phyloP scores from a whole-genome alignment of 37 sponge, comb jelly and placozoan genomes.

The Agelas oroides region DNA sequence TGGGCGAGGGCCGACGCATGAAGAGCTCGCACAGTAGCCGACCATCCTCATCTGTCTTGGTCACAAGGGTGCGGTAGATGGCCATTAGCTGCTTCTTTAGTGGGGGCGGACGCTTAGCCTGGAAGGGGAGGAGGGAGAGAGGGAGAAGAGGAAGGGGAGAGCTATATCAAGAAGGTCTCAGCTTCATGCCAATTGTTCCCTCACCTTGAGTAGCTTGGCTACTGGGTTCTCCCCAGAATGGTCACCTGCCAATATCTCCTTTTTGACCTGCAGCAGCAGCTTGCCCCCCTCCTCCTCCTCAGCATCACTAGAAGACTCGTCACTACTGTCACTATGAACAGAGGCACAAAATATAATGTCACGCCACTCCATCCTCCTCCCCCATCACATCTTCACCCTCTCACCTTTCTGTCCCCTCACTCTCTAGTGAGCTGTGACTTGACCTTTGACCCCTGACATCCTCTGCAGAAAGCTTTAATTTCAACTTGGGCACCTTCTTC shows the following conservation, averaged over 20 bases:
- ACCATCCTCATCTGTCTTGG: slow-evolving; percentile 49
- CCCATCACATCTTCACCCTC: not conserved
- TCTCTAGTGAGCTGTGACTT: not conserved
- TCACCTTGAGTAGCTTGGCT: slow-evolving; percentile 16
- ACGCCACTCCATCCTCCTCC: too few relatives aligned
- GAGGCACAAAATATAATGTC: too few relatives aligned
- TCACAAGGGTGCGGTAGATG: slow-evolving; percentile 38
- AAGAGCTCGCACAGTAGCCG: slow-evolving; percentile 73
- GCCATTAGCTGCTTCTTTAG: slow-evolving; percentile 52
- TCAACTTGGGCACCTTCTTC: slow-evolving; percentile 43
- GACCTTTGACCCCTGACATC: not conserved
- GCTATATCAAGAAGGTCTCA: too few relatives aligned
- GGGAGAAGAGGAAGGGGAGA: too few relatives aligned
- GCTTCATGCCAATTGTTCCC: too few relatives aligned
- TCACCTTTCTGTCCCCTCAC: not conserved
- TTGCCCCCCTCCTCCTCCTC: not conserved
- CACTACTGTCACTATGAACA: slow-evolving; percentile 3
- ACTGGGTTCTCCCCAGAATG: not conserved
- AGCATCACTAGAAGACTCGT: not conserved
- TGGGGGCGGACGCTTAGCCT: slow-evolving; percentile 38
- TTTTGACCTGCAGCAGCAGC: slow-evolving; percentile 28
- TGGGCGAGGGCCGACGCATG: slow-evolving; percentile 64
- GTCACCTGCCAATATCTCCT: not conserved
- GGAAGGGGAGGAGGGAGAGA: not conserved
- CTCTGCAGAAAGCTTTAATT: not conserved